Base-by-base conservation (phyloP, 2,888 invertebrate species). In the Microchrysa polita region DNA sequence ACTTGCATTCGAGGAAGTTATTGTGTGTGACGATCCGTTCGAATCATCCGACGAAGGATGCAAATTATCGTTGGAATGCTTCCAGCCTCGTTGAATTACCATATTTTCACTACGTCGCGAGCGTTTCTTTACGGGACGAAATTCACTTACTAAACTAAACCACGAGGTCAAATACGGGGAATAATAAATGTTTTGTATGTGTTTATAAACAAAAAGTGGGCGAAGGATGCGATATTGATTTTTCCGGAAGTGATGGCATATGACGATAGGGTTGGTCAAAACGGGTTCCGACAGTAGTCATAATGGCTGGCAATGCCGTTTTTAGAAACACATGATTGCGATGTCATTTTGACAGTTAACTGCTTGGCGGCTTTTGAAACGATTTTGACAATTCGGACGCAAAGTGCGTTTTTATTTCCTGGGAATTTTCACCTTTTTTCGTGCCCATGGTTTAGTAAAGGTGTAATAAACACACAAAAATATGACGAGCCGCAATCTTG, bases 11-110 rank as follows among this genome's bases (percentile, higher is more conserved):
- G 77, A 72, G 0, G 84, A 74, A 14, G 75, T 73, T 48, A 74
- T 81, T 20, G 83, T 84, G 74, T 84, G 83, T 77, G 83, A 84
- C 12, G 84, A 84, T 71, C 84, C 82, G 76, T 85, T 83, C 1
- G 84, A 84, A 76, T 84, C 84, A 67, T 85, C 85, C 2, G 84
- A 84, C 67, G 81, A 79, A 48, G 83, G 82, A 1, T 82, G 80
- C 72, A 81, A 80, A 74, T 76, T 80, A 22, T 79, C 79, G 23
- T 77, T 78, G 12, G 79, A 77, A 72, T 81, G 81, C 77, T 84
- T 84, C 85, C 85, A 84, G 78, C 80, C 82, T 48, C 84, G 81
- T 79, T 84, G 84, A 73, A 84, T 85, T 12, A 84, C 84, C 84
- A 85, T 71, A 60, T 65, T 48, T 48, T 44, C 10, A 48, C 22